Base-by-base conservation (phyloP, 1,140 invertebrate species). In the Drosophila takahashii region DNA sequence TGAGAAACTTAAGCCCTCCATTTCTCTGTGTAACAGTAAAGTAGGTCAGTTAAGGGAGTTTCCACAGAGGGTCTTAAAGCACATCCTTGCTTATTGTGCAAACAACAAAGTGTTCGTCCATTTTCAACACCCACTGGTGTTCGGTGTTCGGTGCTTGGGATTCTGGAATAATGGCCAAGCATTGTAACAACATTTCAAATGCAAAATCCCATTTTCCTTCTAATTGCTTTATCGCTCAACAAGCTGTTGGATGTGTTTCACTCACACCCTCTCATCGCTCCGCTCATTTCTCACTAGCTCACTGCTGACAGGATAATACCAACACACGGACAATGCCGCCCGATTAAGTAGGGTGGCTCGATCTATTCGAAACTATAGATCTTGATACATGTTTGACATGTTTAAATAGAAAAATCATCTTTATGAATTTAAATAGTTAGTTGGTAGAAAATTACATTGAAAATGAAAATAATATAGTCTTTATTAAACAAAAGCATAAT, bases 201-300 rank as follows among this genome's bases (percentile, higher is more conserved):
- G 79, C 79, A 74, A 89, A 89, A 89, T 84, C 79, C 84, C 84
- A 89, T 89, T 89, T 89, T 89, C 77, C 79, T 84, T 77, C 77
- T 89, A 89, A 89, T 89, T 84, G 84, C 84, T 84, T 89, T 89
- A 89, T 80, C 79, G 84, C 84, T 84, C 84, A 89, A 89, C 79
- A 89, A 89, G 84, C 84, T 89, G 84, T 89, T 87, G 76, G 75
- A 64, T 66, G 58, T 85, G 74, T 78, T 69, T 66, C 51, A 58
- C 72, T 48, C 71, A 57, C 59, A 56, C 51, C 53, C 57, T 27
- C 45, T 45, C 44, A 44, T 13, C 39, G 61, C 48, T 58, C 15
- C 54, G 42, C 79, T 87, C 79, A 86, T 81, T 86, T 86, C 78
- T 86, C 81, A 86, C 78, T 74, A 57, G 62, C 53, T 54, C 57